Conservation (phyloP, 2,888 invertebrate genomes). For the Kryphioiulus occultus region DNA sequence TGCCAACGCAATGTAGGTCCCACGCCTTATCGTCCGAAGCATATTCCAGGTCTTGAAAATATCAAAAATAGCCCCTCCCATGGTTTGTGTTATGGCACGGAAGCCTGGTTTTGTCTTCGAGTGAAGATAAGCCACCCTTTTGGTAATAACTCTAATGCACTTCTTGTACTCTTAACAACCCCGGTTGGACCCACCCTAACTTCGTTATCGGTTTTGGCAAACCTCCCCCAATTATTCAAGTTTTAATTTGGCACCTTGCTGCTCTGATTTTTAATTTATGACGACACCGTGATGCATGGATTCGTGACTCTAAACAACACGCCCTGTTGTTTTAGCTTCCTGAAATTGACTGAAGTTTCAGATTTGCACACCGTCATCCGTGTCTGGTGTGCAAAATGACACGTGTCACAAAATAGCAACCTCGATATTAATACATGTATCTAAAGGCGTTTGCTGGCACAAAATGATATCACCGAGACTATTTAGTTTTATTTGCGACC, state of each 20-base stretch:
- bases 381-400: too few species aligned
- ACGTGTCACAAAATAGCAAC: too few species aligned
- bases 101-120: background rate
- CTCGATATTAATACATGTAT: too few species aligned
- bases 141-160: background rate
- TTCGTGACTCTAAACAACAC: background rate
- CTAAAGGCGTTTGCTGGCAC: too few species aligned
- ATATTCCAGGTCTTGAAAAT: background rate
- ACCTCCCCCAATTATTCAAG: background rate
- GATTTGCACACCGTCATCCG: too few species aligned
- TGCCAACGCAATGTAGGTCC: constrained; percentile 11
- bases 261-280: background rate
- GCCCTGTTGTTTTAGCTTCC: background rate
- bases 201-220: background rate
- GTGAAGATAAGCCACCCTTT: background rate
- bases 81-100: background rate
- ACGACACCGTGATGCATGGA: background rate
- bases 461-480: too few species aligned
- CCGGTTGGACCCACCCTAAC: background rate
- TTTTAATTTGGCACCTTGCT: background rate
- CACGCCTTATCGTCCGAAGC: background rate
- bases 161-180: background rate
- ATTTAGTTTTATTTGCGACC: too few species aligned
- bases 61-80: background rate
- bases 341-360: too few species aligned